These are phyloP conservation scores for Hylia prasina DNA, from an alignment of 2,113 vertebrate species.

Conservation along the genomic window DNA sequence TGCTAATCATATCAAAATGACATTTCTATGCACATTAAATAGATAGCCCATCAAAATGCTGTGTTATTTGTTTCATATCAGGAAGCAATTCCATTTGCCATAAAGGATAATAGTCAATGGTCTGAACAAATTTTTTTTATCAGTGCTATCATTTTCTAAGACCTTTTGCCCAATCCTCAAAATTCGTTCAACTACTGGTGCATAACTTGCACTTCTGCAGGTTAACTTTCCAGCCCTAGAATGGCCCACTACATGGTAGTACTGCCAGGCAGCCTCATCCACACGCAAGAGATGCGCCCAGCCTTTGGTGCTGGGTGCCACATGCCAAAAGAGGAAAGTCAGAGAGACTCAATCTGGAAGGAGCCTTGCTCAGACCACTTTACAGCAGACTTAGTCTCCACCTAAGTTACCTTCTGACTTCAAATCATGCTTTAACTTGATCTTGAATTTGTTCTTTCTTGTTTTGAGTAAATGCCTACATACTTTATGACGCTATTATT, in stretches of 20 bases:
- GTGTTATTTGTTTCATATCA: constrained; percentile 6
- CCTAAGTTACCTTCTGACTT: not conserved
- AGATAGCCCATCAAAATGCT: not conserved
- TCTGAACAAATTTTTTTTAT: not conserved
- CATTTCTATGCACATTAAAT: constrained; percentile 31
- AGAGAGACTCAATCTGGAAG: not conserved
- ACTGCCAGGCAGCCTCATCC: not conserved
- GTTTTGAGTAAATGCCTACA: not conserved
- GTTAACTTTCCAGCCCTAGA: not conserved
- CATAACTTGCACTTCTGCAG: not conserved
- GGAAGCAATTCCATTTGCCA: constrained; percentile 1
- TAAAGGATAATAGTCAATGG: not conserved
- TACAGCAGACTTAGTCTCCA: not conserved
- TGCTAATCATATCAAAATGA: constrained; percentile 37
- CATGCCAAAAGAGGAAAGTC: not conserved
- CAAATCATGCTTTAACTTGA: not conserved
- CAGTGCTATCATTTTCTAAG: not conserved
- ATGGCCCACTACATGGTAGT: not conserved
- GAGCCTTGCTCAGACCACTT: not conserved
- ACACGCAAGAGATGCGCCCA: not conserved
- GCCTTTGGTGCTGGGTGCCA: not conserved
- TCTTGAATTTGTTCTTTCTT: not conserved
- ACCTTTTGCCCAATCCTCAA: not conserved
- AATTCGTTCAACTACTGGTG: not conserved
- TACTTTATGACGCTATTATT: not conserved